Conservation (phyloP, 2,797 vertebrate genomes). For the Alauda arvensis region DNA sequence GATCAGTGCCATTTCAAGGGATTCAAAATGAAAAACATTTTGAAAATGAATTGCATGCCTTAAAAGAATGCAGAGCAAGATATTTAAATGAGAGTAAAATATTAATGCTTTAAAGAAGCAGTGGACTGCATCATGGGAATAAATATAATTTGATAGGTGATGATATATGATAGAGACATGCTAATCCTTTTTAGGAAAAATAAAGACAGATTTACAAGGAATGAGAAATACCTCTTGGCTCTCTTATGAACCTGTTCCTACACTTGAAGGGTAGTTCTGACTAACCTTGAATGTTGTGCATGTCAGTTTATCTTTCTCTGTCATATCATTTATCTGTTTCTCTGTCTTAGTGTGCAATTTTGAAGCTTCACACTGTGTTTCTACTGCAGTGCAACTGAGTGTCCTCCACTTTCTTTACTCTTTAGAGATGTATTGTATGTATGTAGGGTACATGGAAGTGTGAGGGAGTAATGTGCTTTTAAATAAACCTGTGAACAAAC, state of each 20-base stretch:
- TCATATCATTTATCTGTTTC: no score
- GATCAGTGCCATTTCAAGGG: not conserved
- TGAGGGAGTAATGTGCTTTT: not conserved
- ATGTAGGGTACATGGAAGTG: not conserved
- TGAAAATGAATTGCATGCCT: not conserved
- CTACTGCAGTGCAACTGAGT: not conserved
- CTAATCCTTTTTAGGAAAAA: not conserved
- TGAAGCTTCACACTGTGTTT: not conserved
- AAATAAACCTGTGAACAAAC: not conserved
- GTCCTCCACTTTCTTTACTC: not conserved
- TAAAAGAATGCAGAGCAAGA: not conserved
- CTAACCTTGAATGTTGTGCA: not conserved
- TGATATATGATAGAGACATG: not conserved
- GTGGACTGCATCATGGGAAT: not conserved
- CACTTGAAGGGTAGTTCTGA: not conserved
- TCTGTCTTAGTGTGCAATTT: not conserved
- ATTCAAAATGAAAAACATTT: not conserved
- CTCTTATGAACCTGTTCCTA: not conserved
- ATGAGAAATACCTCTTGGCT: not conserved
- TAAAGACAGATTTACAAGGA: not conserved
- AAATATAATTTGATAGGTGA: not conserved
- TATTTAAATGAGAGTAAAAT: not conserved
- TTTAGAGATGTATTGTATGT: not conserved
- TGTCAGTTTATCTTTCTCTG: not conserved
- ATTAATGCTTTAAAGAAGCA: not conserved